Evolutionary conservation across 2,113 vertebrate genomes (phyloP).

Genomic region (Micromys minutus): DNA sequence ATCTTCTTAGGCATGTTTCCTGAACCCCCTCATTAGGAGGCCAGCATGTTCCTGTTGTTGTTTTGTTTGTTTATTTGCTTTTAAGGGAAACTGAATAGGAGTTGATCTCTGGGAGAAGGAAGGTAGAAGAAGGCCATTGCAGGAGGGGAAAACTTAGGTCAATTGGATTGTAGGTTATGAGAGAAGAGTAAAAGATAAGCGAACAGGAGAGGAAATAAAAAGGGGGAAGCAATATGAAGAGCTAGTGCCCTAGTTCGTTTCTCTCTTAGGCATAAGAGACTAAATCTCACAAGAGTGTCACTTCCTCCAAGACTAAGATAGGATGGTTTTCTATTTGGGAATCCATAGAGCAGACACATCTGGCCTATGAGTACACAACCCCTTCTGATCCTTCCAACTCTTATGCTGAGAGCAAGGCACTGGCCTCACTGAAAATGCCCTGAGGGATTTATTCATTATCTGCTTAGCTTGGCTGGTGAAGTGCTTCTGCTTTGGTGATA

Average conservation of each 20-base stretch:
- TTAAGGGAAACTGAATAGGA: not conserved
- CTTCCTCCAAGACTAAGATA: not conserved
- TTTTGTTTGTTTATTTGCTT: too few relatives aligned
- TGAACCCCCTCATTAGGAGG: not conserved
- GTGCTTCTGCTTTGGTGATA: not conserved
- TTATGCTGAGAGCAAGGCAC: not conserved
- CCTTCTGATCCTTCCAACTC: not conserved
- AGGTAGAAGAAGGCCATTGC: not conserved
- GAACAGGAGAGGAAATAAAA: too few relatives aligned
- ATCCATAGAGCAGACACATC: not conserved
- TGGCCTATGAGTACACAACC: not conserved
- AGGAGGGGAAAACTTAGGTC: not conserved
- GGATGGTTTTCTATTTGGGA: not conserved
- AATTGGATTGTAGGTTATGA: not conserved
- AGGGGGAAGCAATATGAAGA: too few relatives aligned
- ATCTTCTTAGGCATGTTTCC: not conserved
- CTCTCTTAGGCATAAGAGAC: not conserved
- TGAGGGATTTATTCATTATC: not conserved
- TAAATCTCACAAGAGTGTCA: not conserved
- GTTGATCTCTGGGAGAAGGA: not conserved
- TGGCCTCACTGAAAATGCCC: not conserved
- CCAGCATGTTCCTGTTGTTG: too few relatives aligned
- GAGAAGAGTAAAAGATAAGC: not conserved
- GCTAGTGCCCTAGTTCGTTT: not conserved
- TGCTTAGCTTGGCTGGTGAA: not conserved